Conservation (phyloP, 1,140 invertebrate species). For the Acromyrmex charruanus region DNA sequence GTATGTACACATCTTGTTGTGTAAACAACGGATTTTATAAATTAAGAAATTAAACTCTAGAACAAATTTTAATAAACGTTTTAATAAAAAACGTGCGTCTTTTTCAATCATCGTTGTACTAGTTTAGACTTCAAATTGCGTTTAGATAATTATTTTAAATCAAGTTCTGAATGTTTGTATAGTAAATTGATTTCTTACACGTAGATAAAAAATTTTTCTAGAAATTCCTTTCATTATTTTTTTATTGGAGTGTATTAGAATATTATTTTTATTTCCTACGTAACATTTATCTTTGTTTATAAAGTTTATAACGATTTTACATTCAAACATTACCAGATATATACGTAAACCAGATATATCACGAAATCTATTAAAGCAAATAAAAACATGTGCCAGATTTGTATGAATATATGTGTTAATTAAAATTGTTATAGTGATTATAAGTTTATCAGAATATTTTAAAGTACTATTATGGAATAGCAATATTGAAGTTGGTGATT, state of each 20-base stretch:
- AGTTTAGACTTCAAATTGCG: neutral
- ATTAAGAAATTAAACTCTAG: neutral
- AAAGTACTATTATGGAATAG: conserved; percentile 23
- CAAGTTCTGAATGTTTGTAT: neutral
- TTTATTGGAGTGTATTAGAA: neutral
- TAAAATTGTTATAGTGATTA: neutral
- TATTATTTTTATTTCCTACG: neutral
- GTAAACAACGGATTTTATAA: conserved; percentile 25
- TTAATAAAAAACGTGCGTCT: neutral
- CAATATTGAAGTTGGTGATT: conserved; percentile 33
- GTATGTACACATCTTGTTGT: conserved; percentile 17
- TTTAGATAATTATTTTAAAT: neutral
- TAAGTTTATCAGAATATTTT: conserved; percentile 41
- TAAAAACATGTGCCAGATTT: too few species aligned
- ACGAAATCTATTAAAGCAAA: neutral
- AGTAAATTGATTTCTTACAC: neutral
- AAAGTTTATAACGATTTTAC: neutral
- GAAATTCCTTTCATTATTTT: neutral
- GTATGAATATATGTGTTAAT: conserved; percentile 12
- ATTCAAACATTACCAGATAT: neutral
- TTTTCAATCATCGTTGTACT: neutral
- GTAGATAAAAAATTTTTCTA: neutral
- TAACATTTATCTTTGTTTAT: neutral
- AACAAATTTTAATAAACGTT: neutral
- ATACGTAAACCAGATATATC: neutral